These are phyloP conservation scores for Bombylius discolor DNA, from an alignment of 2,888 invertebrate genomes.

Conservation along the genomic window DNA sequence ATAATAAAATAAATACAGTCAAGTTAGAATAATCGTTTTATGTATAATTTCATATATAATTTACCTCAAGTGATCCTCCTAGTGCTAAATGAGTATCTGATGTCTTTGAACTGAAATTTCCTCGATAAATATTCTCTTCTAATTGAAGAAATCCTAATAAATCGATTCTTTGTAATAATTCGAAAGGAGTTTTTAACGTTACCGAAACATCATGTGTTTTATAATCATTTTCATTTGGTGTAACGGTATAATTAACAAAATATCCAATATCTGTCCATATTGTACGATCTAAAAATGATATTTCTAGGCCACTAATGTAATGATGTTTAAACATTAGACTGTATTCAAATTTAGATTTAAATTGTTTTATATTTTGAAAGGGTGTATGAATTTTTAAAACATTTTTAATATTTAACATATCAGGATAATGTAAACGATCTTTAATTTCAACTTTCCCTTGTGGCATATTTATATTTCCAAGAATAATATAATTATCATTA, in stretches of 20 bases:
- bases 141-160: constrained; percentile 36
- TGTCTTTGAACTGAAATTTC: constrained; percentile 40
- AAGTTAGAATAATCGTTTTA: no score
- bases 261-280: constrained; percentile 33
- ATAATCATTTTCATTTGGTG: constrained; percentile 31
- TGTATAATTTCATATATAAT: not conserved
- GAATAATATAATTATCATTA: constrained; percentile 37
- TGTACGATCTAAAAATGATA: constrained; percentile 36
- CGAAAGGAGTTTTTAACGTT: constrained; percentile 42
- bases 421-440: constrained; percentile 44
- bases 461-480: constrained; percentile 41
- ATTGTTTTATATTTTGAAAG: constrained; percentile 35
- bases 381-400: constrained; percentile 44
- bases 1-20: not conserved
- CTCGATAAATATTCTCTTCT: constrained; percentile 40
- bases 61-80: constrained; percentile 43
- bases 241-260: constrained; percentile 39
- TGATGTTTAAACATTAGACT: constrained; percentile 35
- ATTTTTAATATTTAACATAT: constrained; percentile 39
- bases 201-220: constrained; percentile 38
- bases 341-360: constrained; percentile 41
- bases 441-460: constrained; percentile 42
- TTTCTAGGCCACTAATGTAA: constrained; percentile 38
- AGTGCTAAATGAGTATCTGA: constrained; percentile 40
- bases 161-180: constrained; percentile 38